Percentiles rank a stretch among this genome's conserved stretches.
Conservation (phyloP, 30 jellyfish, hydroid and myxozoan genomes). For the Turritopsis dohrnii region DNA sequence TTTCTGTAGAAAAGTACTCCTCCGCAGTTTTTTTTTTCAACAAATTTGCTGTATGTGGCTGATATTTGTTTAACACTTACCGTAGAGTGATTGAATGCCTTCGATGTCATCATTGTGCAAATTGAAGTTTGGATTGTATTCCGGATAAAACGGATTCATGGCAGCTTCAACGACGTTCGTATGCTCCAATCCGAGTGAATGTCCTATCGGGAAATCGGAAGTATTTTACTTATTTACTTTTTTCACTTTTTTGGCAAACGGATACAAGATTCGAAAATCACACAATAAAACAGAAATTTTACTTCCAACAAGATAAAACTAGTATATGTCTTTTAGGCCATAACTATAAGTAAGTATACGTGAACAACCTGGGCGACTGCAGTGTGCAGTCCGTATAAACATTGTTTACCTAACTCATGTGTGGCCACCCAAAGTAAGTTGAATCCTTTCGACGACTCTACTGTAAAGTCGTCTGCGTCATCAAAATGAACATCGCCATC, state of each 20-base stretch:
- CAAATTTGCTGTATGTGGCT: too few species aligned
- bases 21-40: too few species aligned
- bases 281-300: too few species aligned
- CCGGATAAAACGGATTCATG: constrained; percentile 72
- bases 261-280: too few species aligned
- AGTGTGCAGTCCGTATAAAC: neutral
- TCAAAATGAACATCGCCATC: constrained; percentile 83
- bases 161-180: constrained; percentile 46
- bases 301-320: too few species aligned
- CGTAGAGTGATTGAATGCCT: constrained; percentile 55
- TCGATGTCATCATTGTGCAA: constrained; percentile 40
- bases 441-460: constrained; percentile 30
- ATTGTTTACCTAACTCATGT: constrained; percentile 48
- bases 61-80: too few species aligned
- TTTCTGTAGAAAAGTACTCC: too few species aligned
- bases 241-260: too few species aligned
- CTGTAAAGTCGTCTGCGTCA: constrained; percentile 43
- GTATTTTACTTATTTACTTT: too few species aligned
- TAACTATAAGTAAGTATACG: too few species aligned
- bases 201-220: constrained; percentile 25
- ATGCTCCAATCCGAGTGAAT: constrained; percentile 78
- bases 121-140: constrained; percentile 47
- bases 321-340: too few species aligned
- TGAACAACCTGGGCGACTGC: too few species aligned
- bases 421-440: constrained; percentile 77